Base-by-base conservation (phyloP, 2,113 vertebrate genomes). In the Pelvicachromis taeniatus region DNA sequence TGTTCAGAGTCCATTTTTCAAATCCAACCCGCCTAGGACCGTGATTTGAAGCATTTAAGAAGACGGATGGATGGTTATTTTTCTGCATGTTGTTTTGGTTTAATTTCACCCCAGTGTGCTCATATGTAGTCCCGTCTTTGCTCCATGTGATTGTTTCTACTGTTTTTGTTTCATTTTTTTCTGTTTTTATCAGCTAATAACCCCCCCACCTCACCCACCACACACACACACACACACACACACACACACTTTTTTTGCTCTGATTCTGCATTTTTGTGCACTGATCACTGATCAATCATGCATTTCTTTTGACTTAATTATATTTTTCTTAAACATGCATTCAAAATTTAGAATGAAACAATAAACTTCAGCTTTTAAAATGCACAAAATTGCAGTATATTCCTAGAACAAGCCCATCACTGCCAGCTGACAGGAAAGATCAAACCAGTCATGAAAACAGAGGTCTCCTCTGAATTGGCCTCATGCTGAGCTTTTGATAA, bases 401-500 rank as follows among this genome's bases (percentile, higher is more conserved):
- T 75, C 3, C 29, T 75, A 6, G 21, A 86, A 33, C 6, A 42
- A 65, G 17, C 35, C 48, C 7, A 58, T 81, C 21, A 17, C 45
- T 19, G 19, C 23, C 31, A 55, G 29, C 50, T 53, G n/a, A 10
- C 65, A 52, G 12, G 48, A 33, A 45, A 58, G 42, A 78, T 85
- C 19, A 82, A 79, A 81, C 13, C 35, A 75, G 29, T 77, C n/a
- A 84, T 35, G 77, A 58, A 81, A 90, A 77, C 68, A 80, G 16
- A 6, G 23, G 56, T 50, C 5, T 29, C 7, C n/a, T 83, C 14
- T 77, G 77, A 82, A 87, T 48, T 40, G 82, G 65, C 78, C 79
- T 3, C 82, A 63, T 13, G 86, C 82, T 84, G 90, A 65, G 86
- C 63, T 83, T 90, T 88, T 90, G 78, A 87, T n/a, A 13, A 78